These are phyloP conservation scores for Cariama cristata DNA, from an alignment of 2,113 vertebrate genomes.

Conservation along the genomic window DNA sequence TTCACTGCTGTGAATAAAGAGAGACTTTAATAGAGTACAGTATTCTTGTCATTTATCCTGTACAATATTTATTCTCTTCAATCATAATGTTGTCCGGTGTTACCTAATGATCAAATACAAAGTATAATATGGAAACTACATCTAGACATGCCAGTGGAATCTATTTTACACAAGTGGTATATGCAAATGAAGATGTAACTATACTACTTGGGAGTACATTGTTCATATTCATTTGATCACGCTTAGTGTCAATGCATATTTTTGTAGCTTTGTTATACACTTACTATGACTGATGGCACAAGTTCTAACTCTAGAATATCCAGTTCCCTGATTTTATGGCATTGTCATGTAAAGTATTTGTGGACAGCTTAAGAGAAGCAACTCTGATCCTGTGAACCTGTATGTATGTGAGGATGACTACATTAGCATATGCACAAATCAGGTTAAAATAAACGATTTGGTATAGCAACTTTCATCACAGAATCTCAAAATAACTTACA, in stretches of 20 bases:
- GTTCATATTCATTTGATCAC: background rate
- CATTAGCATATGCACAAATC: background rate
- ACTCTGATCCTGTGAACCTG: background rate
- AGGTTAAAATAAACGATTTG: background rate
- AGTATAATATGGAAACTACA: background rate
- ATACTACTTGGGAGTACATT: background rate
- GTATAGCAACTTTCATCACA: background rate
- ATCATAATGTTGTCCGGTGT: background rate
- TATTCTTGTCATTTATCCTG: background rate
- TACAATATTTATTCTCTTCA: background rate
- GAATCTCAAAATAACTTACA: background rate
- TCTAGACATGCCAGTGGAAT: background rate
- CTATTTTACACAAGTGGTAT: background rate
- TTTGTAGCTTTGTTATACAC: background rate
- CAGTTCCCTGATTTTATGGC: constrained; percentile 5
- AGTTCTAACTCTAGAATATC: background rate
- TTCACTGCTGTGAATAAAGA: background rate
- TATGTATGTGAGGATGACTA: background rate
- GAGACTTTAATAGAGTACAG: background rate
- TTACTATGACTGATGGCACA: background rate
- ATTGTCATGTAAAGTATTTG: background rate
- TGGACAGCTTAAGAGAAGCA: background rate
- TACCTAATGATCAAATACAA: background rate
- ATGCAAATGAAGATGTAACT: background rate
- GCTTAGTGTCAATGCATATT: background rate